phyloP scores from a whole-genome alignment of 2,113 vertebrate genomes.

The Pteronura brasiliensis region DNA sequence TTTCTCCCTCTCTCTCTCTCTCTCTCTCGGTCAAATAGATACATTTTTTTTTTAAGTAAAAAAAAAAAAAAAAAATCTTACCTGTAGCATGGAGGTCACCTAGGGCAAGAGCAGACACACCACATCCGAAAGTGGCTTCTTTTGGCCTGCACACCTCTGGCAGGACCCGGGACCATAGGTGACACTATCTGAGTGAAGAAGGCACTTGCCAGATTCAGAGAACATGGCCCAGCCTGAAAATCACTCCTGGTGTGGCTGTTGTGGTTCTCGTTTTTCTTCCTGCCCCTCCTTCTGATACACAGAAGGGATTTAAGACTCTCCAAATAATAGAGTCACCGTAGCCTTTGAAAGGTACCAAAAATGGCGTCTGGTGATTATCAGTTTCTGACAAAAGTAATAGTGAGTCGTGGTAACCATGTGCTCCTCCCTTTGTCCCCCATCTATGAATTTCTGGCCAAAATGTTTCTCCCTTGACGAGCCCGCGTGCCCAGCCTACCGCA shows the following conservation, averaged over 20 bases:
- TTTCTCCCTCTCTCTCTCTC: neutral
- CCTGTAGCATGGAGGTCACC: neutral
- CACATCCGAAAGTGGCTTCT: neutral
- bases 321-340: too few species aligned
- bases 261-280: neutral
- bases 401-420: neutral
- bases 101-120: neutral
- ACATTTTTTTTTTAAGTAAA: neutral
- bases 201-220: neutral
- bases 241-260: neutral
- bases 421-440: neutral
- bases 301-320: neutral
- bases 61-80: neutral
- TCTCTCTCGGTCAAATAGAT: neutral
- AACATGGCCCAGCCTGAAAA: neutral
- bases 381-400: neutral
- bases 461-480: neutral
- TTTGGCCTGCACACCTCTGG: too few species aligned
- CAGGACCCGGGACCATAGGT: neutral
- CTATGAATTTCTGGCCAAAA: neutral
- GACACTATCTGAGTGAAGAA: rapidly evolving
- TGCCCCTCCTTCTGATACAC: neutral
- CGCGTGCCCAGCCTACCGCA: rapidly evolving
- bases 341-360: neutral
- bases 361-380: neutral